Conservation (phyloP, 2,113 vertebrate genomes). For the Ovis aries region DNA sequence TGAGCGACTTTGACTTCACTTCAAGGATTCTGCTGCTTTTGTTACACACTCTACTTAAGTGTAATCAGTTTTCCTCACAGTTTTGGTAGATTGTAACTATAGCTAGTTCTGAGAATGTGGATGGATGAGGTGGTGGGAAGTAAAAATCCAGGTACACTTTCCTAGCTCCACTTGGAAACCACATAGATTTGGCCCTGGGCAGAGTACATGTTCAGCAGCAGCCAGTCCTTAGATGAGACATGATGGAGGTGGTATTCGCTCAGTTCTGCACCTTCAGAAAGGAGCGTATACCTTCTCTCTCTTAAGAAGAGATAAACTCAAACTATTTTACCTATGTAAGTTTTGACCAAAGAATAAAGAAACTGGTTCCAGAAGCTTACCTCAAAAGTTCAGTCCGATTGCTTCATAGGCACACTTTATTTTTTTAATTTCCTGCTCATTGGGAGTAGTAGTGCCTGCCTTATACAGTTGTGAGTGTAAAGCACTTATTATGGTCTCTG, state of each 20-base stretch:
- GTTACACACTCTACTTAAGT: neutral
- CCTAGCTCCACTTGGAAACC: neutral
- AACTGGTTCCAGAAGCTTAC: neutral
- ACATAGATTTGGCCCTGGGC: neutral
- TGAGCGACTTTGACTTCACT: neutral
- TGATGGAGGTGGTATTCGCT: neutral
- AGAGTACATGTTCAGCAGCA: neutral
- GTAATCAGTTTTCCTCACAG: neutral
- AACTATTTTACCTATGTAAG: neutral
- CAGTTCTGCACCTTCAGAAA: neutral
- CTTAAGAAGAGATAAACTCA: neutral
- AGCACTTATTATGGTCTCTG: neutral
- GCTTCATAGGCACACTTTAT: neutral
- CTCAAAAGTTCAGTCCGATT: neutral
- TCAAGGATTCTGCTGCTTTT: neutral
- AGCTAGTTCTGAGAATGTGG: neutral
- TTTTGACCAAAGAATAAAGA: neutral
- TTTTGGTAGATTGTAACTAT: neutral
- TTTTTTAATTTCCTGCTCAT: neutral
- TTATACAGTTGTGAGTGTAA: neutral
- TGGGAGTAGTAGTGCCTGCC: neutral
- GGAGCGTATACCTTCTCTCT: neutral
- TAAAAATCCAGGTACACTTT: neutral
- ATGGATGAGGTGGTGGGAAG: neutral
- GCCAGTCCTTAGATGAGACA: neutral